A percentile compares a stretch with the other conserved stretches of the same genome.
Conservation (phyloP, 1,140 invertebrate species). For the Aphis gossypii region DNA sequence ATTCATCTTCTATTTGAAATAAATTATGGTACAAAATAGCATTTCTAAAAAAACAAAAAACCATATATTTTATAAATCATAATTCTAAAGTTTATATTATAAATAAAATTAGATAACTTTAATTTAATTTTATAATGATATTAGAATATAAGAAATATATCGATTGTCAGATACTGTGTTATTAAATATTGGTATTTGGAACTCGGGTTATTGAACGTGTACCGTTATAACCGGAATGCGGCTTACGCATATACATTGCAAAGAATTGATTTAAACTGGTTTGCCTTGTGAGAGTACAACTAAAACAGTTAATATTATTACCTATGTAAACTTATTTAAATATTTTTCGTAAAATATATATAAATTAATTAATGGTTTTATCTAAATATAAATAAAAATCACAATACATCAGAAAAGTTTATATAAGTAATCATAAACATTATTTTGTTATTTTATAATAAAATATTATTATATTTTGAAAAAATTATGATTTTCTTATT, state of each 20-base stretch:
- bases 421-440: neutral
- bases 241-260: neutral
- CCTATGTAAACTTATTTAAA: neutral
- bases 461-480: neutral
- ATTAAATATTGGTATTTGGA: neutral
- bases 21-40: neutral
- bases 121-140: neutral
- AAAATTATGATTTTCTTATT: neutral
- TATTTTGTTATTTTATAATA: neutral
- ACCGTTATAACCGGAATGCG: neutral
- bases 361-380: neutral
- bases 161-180: neutral
- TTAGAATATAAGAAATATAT: neutral
- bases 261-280: neutral
- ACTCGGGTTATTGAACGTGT: neutral
- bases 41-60: neutral
- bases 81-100: neutral
- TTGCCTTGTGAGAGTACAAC: neutral
- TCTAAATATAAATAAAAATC: neutral
- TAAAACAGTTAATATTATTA: neutral
- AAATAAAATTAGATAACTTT: neutral
- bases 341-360: neutral
- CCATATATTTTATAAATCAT: neutral
- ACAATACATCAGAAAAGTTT: neutral
- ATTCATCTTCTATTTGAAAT: too few relatives aligned